Percentiles rank a stretch among this genome's conserved stretches.
These are phyloP conservation scores for Gandaritis pyraliata DNA, from an alignment of 2,888 invertebrate genomes.

Conservation along the genomic window DNA sequence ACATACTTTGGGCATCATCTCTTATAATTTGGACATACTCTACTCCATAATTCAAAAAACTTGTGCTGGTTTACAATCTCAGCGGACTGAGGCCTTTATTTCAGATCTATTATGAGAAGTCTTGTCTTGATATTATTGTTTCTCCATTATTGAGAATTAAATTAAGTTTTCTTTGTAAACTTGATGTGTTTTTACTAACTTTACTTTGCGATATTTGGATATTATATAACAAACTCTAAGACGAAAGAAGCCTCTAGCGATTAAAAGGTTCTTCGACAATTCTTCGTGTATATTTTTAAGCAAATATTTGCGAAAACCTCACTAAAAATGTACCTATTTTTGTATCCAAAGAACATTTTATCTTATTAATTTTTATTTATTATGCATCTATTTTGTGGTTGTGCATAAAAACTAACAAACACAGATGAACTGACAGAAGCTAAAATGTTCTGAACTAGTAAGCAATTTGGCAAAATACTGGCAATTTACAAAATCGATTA, in stretches of 20 bases:
- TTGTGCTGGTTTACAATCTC: slow-evolving; percentile 44
- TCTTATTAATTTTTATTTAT: no score
- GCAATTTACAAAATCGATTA: slow-evolving; percentile 44
- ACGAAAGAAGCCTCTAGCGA: neutral
- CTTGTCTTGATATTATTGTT: slow-evolving; percentile 31
- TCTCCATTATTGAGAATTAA: neutral
- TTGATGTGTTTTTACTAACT: neutral
- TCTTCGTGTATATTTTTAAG: neutral
- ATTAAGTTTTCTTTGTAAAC: neutral
- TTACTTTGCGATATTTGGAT: neutral
- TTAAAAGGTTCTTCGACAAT: neutral
- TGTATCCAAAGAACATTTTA: no score
- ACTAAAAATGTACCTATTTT: no score
- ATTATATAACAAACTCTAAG: neutral
- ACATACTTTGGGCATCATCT: no score
- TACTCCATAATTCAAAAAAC: neutral
- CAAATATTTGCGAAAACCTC: neutral
- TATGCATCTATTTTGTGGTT: no score
- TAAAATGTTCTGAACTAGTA: slow-evolving; percentile 27
- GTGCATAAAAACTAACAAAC: slow-evolving; percentile 10
- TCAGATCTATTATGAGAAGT: slow-evolving; percentile 48
- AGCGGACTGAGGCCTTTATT: slow-evolving; percentile 48
- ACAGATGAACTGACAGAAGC: slow-evolving; percentile 21
- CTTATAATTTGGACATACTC: no score
- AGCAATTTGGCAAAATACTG: slow-evolving; percentile 42